Evolutionary conservation across 1,140 invertebrate species (phyloP).

Genomic region (Drosophila micromelanica): DNA sequence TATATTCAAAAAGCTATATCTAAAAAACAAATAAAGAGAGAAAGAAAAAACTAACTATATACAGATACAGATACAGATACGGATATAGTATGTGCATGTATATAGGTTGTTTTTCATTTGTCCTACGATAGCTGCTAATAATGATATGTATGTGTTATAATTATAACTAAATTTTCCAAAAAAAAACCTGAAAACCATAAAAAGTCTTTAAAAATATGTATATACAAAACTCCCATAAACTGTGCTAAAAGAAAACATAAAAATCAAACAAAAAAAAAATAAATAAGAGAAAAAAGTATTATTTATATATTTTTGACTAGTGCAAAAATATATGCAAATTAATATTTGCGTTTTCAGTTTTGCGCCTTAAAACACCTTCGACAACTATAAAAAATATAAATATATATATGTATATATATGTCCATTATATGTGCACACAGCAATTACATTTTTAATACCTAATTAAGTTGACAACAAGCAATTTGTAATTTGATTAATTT

Average conservation of each 20-base stretch:
- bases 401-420: constrained; percentile 6
- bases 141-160: constrained; percentile 23
- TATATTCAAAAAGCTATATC: not conserved
- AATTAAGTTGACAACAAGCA: constrained; percentile 46
- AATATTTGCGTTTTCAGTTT: constrained; percentile 48
- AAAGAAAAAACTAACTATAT: constrained; percentile 6
- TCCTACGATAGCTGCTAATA: constrained; percentile 13
- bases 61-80: not conserved
- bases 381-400: constrained; percentile 11
- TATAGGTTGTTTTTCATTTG: constrained; percentile 37
- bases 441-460: constrained; percentile 19
- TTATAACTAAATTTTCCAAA: constrained; percentile 23
- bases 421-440: constrained; percentile 13
- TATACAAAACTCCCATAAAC: constrained; percentile 74
- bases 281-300: constrained; percentile 55
- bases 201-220: constrained; percentile 30
- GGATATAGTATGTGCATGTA: constrained; percentile 27
- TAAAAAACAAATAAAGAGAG: not conserved
- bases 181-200: constrained; percentile 14
- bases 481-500: constrained; percentile 42
- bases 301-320: constrained; percentile 79
- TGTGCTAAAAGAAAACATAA: constrained; percentile 65
- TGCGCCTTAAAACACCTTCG: constrained; percentile 11
- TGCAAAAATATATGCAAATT: constrained; percentile 76
- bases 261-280: constrained; percentile 36